A percentile compares a stretch with the other conserved stretches of the same genome.
phyloP scores from a whole-genome alignment of 2,888 invertebrate genomes.

The Drosophila atroscutellata region DNA sequence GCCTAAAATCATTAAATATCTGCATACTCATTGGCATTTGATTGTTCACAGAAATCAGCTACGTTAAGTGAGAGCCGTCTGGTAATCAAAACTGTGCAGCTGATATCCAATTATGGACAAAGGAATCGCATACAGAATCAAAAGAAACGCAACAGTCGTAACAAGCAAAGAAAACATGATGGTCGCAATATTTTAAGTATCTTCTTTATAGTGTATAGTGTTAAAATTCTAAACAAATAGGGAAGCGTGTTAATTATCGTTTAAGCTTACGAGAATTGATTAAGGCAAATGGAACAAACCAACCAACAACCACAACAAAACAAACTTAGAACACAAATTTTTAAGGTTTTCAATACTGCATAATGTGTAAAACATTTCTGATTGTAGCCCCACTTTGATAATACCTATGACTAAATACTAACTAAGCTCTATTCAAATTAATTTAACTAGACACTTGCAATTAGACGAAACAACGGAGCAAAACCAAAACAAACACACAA shows the following conservation, averaged over 20 bases:
- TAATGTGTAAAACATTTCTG: slow-evolving; percentile 49
- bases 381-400: slow-evolving; percentile 60
- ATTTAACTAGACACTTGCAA: slow-evolving; percentile 61
- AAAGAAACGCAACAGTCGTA: slow-evolving; percentile 57
- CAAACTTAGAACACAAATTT: slow-evolving; percentile 68
- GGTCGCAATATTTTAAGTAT: slow-evolving; percentile 82
- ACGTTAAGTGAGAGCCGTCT: slow-evolving; percentile 69
- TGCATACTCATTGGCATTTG: slow-evolving; percentile 16
- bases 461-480: slow-evolving; percentile 58
- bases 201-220: slow-evolving; percentile 81
- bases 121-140: slow-evolving; percentile 53
- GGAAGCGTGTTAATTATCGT: slow-evolving; percentile 72
- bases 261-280: slow-evolving; percentile 66
- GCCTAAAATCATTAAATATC: neutral
- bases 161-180: slow-evolving; percentile 68
- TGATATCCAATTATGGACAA: slow-evolving; percentile 44
- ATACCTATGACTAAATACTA: slow-evolving; percentile 50
- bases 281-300: slow-evolving; percentile 76
- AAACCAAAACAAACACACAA: slow-evolving; percentile 67
- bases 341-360: slow-evolving; percentile 70
- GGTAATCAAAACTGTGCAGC: slow-evolving; percentile 41
- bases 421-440: slow-evolving; percentile 64
- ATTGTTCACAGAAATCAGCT: slow-evolving; percentile 80
- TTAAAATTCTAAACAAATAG: slow-evolving; percentile 66
- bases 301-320: slow-evolving; percentile 23